These are phyloP conservation scores for Hemibagrus wyckioides DNA, from an alignment of 2,113 vertebrate genomes.

Conservation along the genomic window DNA sequence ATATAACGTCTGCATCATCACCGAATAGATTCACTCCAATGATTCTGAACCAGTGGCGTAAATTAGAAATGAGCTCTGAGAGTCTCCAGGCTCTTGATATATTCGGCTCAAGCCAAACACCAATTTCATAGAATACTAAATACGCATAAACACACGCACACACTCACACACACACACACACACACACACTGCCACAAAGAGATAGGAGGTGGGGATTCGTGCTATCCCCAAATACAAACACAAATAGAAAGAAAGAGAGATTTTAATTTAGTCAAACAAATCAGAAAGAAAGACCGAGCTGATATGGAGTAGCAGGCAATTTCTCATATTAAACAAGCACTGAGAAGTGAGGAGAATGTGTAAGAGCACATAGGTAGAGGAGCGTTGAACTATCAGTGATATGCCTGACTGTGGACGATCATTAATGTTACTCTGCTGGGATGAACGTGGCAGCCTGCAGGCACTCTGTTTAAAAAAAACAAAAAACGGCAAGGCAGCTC, in stretches of 20 bases:
- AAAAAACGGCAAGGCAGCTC: neutral
- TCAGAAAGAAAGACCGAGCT: neutral
- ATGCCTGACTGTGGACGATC: conserved; percentile 25
- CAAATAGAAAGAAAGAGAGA: neutral
- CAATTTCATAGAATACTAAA: conserved; percentile 41
- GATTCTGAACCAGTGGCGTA: conserved; percentile 25
- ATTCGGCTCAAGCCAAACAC: conserved; percentile 29
- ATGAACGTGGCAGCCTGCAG: conserved; percentile 35
- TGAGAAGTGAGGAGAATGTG: neutral
- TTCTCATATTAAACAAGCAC: neutral
- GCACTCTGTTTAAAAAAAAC: conserved; percentile 4
- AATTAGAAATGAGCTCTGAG: conserved; percentile 39
- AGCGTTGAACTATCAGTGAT: neutral
- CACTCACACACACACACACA: neutral
- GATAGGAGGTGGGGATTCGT: neutral
- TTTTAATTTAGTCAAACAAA: neutral
- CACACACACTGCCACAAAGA: neutral
- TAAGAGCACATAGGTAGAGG: neutral
- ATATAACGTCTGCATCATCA: conserved; percentile 27
- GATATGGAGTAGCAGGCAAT: neutral
- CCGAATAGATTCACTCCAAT: conserved; percentile 23
- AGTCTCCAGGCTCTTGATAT: conserved; percentile 40
- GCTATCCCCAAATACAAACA: neutral
- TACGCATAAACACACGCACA: conserved; percentile 25
- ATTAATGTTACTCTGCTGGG: conserved; percentile 30